Conservation (phyloP, 2,113 vertebrate genomes). For the rabbit (Oryctolagus cuniculus) region DNA sequence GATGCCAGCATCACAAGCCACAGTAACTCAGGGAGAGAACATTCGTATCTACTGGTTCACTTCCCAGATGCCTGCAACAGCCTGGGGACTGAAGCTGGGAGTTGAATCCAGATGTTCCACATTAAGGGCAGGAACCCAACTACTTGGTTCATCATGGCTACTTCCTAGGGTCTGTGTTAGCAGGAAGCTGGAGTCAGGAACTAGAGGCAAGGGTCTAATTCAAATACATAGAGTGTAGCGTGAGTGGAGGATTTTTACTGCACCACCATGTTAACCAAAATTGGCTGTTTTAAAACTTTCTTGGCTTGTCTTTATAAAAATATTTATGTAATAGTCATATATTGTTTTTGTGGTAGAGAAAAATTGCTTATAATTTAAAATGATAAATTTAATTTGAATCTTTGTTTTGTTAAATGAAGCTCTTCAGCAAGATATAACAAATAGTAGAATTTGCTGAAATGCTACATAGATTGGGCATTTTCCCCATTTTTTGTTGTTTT, state of each 20-base stretch:
- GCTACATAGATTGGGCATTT: no score
- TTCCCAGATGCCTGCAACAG: no score
- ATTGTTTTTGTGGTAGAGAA: conserved; percentile 47
- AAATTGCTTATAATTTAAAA: conserved; percentile 31
- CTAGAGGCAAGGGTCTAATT: not conserved
- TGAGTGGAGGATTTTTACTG: not conserved
- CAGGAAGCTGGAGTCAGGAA: no score
- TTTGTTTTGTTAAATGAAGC: conserved; percentile 54
- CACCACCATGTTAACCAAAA: not conserved
- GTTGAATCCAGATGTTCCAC: no score
- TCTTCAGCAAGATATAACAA: conserved; percentile 32
- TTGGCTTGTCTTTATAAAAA: conserved; percentile 12
- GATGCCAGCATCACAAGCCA: no score
- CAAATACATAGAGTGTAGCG: not conserved
- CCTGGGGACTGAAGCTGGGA: no score
- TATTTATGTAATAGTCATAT: not conserved
- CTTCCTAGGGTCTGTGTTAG: no score
- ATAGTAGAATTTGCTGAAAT: conserved; percentile 39
- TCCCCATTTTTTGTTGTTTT: no score
- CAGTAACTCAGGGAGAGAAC: no score
- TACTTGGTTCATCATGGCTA: no score
- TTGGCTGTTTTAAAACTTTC: conserved; percentile 16
- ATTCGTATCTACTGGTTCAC: no score
- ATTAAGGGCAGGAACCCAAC: no score
- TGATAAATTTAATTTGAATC: not conserved